These are phyloP conservation scores for Chrysochloris asiatica DNA, from an alignment of 2,113 vertebrate species.

Conservation along the genomic window DNA sequence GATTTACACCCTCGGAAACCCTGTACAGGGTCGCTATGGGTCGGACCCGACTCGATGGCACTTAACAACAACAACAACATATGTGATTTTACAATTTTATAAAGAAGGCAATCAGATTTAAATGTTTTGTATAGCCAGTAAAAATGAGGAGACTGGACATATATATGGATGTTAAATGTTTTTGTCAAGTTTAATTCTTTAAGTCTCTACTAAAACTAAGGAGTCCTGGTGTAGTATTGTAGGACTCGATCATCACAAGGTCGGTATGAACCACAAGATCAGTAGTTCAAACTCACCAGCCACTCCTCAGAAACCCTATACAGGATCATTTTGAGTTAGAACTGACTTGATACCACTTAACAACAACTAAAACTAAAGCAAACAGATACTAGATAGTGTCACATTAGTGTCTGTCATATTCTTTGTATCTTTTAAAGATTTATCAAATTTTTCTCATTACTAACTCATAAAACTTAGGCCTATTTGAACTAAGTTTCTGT, in stretches of 20 bases:
- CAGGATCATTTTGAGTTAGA: too few relatives aligned
- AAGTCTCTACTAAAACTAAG: slow-evolving; percentile 41
- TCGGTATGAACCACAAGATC: too few relatives aligned
- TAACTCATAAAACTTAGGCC: background rate
- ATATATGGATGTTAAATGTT: background rate
- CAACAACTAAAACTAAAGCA: too few relatives aligned
- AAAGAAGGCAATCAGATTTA: slow-evolving; percentile 47
- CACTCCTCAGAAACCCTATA: too few relatives aligned
- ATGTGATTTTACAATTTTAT: slow-evolving; percentile 21
- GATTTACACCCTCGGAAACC: too few relatives aligned
- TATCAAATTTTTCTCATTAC: background rate
- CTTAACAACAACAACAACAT: too few relatives aligned
- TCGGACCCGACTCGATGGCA: too few relatives aligned
- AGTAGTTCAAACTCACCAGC: too few relatives aligned
- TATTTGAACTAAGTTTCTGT: slow-evolving; percentile 30
- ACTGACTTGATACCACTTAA: too few relatives aligned
- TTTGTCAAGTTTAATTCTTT: slow-evolving; percentile 34
- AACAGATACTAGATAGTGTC: background rate
- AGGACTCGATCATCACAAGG: too few relatives aligned
- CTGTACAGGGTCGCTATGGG: too few relatives aligned
- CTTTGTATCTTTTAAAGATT: background rate
- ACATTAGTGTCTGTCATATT: background rate
- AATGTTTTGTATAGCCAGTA: slow-evolving; percentile 15
- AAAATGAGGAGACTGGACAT: background rate
- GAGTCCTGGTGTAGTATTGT: too few relatives aligned